phyloP scores from a whole-genome alignment of 2,797 vertebrate species.

The Takifugu rubripes region DNA sequence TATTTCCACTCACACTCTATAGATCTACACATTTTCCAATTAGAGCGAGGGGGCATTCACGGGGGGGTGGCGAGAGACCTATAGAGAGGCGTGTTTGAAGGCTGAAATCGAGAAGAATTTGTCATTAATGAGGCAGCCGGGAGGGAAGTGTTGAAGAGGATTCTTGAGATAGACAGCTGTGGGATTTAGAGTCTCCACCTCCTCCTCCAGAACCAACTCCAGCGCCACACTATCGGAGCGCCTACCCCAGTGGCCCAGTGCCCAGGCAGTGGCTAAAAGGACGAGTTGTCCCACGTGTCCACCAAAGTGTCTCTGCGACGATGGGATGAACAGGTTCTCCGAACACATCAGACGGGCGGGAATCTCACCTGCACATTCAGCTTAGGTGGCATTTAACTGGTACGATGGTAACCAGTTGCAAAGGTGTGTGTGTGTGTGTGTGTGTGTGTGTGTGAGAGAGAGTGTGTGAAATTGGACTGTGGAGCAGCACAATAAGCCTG shows the following conservation, averaged over 20 bases:
- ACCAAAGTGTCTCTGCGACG: constrained; percentile 40
- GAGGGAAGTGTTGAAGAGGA: constrained; percentile 24
- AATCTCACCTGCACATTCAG: constrained; percentile 39
- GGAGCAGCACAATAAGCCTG: no score
- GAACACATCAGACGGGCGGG: constrained; percentile 39
- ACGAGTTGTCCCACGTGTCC: constrained; percentile 29
- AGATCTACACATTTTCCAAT: constrained; percentile 31
- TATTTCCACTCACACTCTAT: constrained; percentile 4
- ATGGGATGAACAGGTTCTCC: constrained; percentile 45
- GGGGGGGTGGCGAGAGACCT: constrained; percentile 33
- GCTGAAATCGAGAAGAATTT: constrained; percentile 43
- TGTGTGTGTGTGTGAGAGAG: background rate
- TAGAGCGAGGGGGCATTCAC: constrained; percentile 22
- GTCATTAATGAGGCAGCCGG: constrained; percentile 37
- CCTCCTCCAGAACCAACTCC: constrained; percentile 25
- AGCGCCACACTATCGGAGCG: constrained; percentile 26
- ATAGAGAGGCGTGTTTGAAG: constrained; percentile 31
- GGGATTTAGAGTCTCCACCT: constrained; percentile 30
- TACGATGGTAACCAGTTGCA: background rate
- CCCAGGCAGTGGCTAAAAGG: constrained; percentile 29
- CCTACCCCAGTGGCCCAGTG: constrained; percentile 28
- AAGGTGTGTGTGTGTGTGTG: background rate
- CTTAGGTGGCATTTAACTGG: no score
- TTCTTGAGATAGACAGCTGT: constrained; percentile 32
- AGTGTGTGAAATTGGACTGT: no score